phyloP scores from a whole-genome alignment of 2,113 vertebrate species.

The Corythaixoides concolor region DNA sequence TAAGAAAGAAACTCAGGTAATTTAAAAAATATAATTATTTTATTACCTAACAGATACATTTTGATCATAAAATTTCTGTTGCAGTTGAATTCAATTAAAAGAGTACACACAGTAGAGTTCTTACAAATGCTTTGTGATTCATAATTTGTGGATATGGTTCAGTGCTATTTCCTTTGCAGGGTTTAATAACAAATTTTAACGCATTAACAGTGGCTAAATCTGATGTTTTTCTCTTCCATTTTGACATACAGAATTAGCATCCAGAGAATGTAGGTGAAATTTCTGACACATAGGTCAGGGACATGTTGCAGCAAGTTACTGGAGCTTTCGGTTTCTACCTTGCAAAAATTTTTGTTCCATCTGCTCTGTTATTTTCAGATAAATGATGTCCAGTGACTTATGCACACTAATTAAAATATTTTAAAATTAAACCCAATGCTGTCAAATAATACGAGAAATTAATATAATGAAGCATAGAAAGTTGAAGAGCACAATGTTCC shows the following conservation, averaged over 20 bases:
- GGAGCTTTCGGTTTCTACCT: background rate
- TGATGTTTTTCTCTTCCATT: background rate
- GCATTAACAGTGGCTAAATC: background rate
- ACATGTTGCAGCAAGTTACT: background rate
- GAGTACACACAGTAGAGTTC: background rate
- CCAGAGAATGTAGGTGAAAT: background rate
- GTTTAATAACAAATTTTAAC: background rate
- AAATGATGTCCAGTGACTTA: background rate
- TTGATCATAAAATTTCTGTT: background rate
- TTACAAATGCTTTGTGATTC: background rate
- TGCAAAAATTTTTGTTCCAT: background rate
- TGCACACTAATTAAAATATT: background rate
- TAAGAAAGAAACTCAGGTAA: conserved; percentile 91
- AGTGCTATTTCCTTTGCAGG: background rate
- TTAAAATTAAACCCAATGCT: background rate
- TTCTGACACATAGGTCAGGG: background rate
- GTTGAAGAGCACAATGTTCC: background rate
- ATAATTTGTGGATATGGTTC: background rate
- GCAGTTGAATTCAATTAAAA: background rate
- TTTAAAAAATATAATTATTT: background rate
- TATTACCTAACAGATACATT: background rate
- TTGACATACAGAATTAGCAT: background rate
- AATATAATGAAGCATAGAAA: background rate
- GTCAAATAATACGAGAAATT: background rate
- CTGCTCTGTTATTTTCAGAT: background rate